phyloP scores from a whole-genome alignment of 2,888 invertebrate species.

The Saturnia japonica region DNA sequence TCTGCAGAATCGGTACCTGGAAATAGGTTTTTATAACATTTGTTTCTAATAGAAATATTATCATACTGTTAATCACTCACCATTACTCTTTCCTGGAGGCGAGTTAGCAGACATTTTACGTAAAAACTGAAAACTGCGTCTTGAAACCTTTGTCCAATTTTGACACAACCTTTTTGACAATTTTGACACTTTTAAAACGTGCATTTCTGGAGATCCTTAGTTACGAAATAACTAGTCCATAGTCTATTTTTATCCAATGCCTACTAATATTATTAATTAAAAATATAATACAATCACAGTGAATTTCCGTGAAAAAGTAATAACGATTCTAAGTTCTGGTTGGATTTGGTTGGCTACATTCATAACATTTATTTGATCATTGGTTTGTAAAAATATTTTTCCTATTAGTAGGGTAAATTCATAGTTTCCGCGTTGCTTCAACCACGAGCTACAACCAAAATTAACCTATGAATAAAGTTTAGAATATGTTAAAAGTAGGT shows the following conservation, averaged over 20 bases:
- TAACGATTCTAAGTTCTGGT: too few species aligned
- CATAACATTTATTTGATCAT: too few species aligned
- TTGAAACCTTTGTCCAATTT: conserved; percentile 64
- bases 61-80: conserved; percentile 44
- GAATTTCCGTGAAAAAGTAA: too few species aligned
- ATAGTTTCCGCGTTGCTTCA: too few species aligned
- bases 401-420: too few species aligned
- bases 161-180: conserved; percentile 69
- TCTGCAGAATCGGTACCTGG: conserved; percentile 57
- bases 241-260: conserved; percentile 22
- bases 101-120: conserved; percentile 75
- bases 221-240: conserved; percentile 23
- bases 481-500: too few species aligned
- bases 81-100: conserved; percentile 71
- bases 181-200: conserved; percentile 61
- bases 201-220: conserved; percentile 57
- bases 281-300: conserved; percentile 8
- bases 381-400: too few species aligned
- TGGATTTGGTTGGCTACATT: too few species aligned
- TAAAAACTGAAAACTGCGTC: conserved; percentile 67
- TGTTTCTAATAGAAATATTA: conserved; percentile 20
- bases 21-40: conserved; percentile 36
- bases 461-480: too few species aligned
- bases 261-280: conserved; percentile 24
- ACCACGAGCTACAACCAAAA: too few species aligned